Conservation (phyloP, 2,888 invertebrate genomes). For the Chirona hameri region DNA sequence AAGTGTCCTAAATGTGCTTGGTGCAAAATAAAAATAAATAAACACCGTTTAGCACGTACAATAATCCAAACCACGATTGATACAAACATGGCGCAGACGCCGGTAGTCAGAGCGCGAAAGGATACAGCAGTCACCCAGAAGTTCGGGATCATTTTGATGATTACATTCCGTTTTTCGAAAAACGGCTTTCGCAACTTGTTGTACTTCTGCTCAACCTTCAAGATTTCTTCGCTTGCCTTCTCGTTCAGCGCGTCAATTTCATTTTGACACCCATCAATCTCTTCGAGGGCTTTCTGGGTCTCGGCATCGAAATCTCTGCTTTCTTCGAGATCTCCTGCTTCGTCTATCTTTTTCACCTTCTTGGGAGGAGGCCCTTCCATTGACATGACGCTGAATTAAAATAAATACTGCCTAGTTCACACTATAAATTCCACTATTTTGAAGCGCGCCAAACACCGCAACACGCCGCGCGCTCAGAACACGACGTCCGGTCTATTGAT, state of each 20-base stretch:
- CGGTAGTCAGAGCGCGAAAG: constrained; percentile 45
- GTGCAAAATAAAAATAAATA: too few relatives aligned
- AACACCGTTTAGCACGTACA: too few relatives aligned
- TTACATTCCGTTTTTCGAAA: constrained; percentile 69
- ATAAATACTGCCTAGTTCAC: not conserved
- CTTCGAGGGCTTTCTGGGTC: constrained; percentile 64
- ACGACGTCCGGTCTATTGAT: not conserved
- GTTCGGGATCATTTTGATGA: constrained; percentile 72
- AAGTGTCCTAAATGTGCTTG: too few relatives aligned
- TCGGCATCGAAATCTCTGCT: constrained; percentile 54
- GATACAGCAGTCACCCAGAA: constrained; percentile 81
- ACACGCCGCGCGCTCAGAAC: not conserved
- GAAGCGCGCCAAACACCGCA: not conserved
- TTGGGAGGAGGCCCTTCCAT: constrained; percentile 49
- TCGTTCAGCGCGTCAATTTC: constrained; percentile 77
- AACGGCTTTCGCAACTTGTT: constrained; percentile 72
- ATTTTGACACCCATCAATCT: constrained; percentile 74
- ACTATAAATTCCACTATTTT: not conserved
- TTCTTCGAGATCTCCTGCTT: constrained; percentile 42
- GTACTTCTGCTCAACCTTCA: constrained; percentile 77
- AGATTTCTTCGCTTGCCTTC: constrained; percentile 76
- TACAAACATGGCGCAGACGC: not conserved
- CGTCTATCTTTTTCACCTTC: constrained; percentile 51
- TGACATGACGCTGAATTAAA: constrained; percentile 42
- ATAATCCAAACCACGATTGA: not conserved